phyloP scores from a whole-genome alignment of 2,888 invertebrate genomes.

The Acanthosepion lycidas region DNA sequence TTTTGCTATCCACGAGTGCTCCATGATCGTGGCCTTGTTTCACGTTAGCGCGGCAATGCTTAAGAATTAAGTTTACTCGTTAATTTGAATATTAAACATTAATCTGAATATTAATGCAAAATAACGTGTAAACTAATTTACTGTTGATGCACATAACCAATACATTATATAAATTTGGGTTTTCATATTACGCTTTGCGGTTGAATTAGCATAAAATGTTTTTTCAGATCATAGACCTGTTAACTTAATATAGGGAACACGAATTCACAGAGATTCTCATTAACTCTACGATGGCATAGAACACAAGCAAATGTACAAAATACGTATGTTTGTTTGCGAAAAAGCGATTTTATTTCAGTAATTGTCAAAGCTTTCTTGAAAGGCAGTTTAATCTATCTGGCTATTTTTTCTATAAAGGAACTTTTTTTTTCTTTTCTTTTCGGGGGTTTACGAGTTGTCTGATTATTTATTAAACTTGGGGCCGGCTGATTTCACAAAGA shows the following conservation, averaged over 20 bases:
- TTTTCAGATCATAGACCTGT: no score
- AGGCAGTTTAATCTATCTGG: background rate
- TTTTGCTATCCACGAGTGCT: no score
- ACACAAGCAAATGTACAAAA: background rate
- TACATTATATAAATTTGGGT: no score
- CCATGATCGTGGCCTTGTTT: no score
- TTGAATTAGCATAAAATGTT: no score
- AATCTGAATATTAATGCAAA: no score
- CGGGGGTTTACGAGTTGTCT: background rate
- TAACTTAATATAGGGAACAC: background rate
- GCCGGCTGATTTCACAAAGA: background rate
- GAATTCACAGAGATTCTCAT: background rate
- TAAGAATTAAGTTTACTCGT: no score
- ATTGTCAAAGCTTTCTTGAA: background rate
- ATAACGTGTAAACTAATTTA: no score
- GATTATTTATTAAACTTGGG: background rate
- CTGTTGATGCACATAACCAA: no score
- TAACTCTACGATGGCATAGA: background rate
- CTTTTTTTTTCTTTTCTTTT: background rate
- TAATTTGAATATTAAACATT: no score
- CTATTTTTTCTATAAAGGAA: background rate
- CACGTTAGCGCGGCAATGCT: no score
- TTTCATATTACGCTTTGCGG: no score
- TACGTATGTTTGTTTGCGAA: background rate
- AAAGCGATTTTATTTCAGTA: background rate